These are phyloP conservation scores for Ophioninae sp. DNA, from an alignment of 2,888 invertebrate genomes.

Conservation along the genomic window DNA sequence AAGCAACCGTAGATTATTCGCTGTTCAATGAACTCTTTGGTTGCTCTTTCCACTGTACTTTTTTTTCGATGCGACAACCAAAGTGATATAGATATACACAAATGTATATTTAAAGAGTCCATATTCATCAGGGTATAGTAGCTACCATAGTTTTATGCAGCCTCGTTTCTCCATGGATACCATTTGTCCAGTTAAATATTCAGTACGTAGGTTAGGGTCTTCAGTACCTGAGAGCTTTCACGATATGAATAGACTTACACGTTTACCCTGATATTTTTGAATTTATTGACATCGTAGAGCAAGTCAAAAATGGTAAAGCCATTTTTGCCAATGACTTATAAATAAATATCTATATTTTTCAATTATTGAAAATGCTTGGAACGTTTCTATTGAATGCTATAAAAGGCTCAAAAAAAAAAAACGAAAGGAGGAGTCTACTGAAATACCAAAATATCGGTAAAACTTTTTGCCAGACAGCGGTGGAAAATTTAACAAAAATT, in stretches of 20 bases:
- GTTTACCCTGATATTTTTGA: slow-evolving; percentile 5
- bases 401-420: too few relatives aligned
- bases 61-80: neutral
- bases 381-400: too few relatives aligned
- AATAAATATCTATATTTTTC: neutral
- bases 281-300: neutral
- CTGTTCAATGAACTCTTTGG: neutral
- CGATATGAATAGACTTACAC: slow-evolving; percentile 57
- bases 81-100: neutral
- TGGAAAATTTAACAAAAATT: neutral
- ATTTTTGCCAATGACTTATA: neutral
- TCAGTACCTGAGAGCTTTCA: slow-evolving; percentile 65
- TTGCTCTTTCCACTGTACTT: neutral
- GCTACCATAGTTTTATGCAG: slow-evolving; percentile 42
- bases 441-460: neutral
- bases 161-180: slow-evolving; percentile 64
- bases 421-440: neutral
- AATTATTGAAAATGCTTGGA: neutral
- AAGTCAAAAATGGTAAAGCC: neutral
- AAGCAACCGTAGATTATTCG: neutral
- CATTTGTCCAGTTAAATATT: slow-evolving; percentile 72
- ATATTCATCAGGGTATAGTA: slow-evolving; percentile 30
- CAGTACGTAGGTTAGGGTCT: slow-evolving; percentile 67
- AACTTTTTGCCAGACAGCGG: neutral
- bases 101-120: slow-evolving; percentile 4